Percentiles rank a stretch among this genome's conserved stretches.
These are phyloP conservation scores for Drosophila funebris DNA, from an alignment of 1,140 invertebrate genomes.

Conservation along the genomic window DNA sequence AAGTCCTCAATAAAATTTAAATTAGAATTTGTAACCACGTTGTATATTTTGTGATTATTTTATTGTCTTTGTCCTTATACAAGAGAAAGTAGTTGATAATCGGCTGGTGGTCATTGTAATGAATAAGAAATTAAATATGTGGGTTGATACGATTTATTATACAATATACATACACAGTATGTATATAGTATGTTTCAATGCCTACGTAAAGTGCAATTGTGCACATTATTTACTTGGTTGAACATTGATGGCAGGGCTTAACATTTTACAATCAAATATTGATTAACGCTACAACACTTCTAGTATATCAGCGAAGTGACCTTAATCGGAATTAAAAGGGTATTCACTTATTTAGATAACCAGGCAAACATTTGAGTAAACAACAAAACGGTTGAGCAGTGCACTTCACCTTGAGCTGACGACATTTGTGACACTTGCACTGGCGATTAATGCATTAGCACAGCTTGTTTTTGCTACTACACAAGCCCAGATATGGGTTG, in stretches of 20 bases:
- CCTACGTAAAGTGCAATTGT: neutral
- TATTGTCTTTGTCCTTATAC: neutral
- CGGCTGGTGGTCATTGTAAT: neutral
- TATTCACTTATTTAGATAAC: conserved; percentile 31
- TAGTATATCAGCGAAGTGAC: conserved; percentile 21
- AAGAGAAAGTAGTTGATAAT: neutral
- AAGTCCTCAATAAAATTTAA: neutral
- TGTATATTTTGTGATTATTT: neutral
- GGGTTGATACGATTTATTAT: neutral
- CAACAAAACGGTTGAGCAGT: conserved; percentile 10
- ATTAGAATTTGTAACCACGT: neutral
- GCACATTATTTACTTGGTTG: neutral
- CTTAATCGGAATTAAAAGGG: conserved; percentile 35
- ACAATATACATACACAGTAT: neutral
- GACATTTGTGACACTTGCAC: conserved; percentile 56
- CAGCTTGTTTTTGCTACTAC: conserved; percentile 21
- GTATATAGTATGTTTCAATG: neutral
- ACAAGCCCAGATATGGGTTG: conserved; percentile 9
- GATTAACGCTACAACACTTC: conserved; percentile 24
- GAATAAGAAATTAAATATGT: neutral
- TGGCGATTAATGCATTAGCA: conserved; percentile 21
- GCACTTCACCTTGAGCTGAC: conserved; percentile 56
- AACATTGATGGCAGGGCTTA: neutral
- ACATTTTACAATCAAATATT: conserved; percentile 36
- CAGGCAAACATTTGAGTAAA: conserved; percentile 20